Conservation (phyloP, 2,797 vertebrate species). For the Anniella stebbinsi region DNA sequence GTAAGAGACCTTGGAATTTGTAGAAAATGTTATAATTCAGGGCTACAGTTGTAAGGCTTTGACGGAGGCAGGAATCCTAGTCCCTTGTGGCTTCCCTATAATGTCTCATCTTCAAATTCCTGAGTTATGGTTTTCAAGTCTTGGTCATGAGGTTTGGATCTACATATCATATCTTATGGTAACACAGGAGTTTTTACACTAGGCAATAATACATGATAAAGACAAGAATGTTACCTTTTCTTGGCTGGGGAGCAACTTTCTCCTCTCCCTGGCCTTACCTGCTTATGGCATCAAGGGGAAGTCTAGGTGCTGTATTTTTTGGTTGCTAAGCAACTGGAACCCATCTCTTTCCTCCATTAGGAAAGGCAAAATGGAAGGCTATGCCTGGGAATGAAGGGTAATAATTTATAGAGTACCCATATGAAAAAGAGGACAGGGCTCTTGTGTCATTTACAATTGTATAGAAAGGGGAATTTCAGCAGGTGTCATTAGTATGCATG, state of each 20-base stretch:
- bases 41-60: slow-evolving; percentile 22
- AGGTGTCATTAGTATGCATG: too few relatives aligned
- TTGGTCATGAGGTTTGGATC: slow-evolving; percentile 28
- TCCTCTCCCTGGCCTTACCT: background rate
- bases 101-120: slow-evolving; percentile 36
- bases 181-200: slow-evolving; percentile 17
- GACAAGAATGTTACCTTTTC: background rate
- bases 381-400: background rate
- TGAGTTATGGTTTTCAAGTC: slow-evolving; percentile 29
- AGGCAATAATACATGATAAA: background rate
- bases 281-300: background rate
- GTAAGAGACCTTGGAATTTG: slow-evolving; percentile 37
- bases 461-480: too few relatives aligned
- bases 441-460: too few relatives aligned
- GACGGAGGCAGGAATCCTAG: slow-evolving; percentile 29
- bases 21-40: slow-evolving; percentile 35
- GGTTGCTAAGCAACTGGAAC: background rate
- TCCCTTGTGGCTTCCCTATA: slow-evolving; percentile 34
- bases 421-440: too few relatives aligned
- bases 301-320: background rate
- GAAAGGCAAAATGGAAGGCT: slow-evolving; percentile 13
- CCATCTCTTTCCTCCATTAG: background rate
- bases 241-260: background rate
- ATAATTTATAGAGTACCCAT: background rate
- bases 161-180: slow-evolving; percentile 7